A percentile compares a stretch with the other conserved stretches of the same genome.
Conservation (phyloP, 2,797 vertebrate genomes). For the Diglossa cyanea region DNA sequence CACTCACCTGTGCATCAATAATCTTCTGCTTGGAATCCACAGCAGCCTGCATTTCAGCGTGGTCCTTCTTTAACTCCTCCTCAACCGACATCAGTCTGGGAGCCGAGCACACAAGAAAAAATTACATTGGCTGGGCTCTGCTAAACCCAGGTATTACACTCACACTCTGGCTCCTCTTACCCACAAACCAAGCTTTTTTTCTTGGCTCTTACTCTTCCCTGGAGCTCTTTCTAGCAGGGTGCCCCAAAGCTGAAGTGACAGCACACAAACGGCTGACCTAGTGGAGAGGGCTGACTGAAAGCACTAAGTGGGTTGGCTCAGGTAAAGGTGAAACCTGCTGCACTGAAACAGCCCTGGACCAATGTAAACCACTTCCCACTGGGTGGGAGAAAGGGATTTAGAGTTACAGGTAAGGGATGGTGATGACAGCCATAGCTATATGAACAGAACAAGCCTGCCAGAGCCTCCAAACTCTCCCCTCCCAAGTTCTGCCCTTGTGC, state of each 20-base stretch:
- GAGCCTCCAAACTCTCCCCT: background rate
- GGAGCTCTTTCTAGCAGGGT: background rate
- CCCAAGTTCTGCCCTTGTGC: background rate
- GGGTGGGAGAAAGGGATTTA: background rate
- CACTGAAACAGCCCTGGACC: background rate
- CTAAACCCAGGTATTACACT: background rate
- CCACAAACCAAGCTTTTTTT: background rate
- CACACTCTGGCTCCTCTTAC: background rate
- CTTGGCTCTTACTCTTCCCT: background rate
- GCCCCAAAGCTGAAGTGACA: background rate
- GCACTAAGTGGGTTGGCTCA: background rate
- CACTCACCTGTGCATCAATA: slow-evolving; percentile 93
- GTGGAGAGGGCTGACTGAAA: background rate
- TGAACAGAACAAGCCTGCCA: background rate
- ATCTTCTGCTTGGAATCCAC: slow-evolving; percentile 99
- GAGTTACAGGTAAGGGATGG: background rate
- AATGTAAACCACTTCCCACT: background rate
- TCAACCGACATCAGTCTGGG: slow-evolving; percentile 96
- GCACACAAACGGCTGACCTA: background rate
- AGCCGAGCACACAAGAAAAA: background rate
- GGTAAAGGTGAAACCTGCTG: background rate
- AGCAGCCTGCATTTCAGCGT: slow-evolving; percentile 95
- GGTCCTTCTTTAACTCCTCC: slow-evolving; percentile 97
- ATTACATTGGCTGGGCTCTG: background rate
- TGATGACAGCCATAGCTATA: background rate